Conservation (phyloP, 2,797 vertebrate species). For the Labroides dimidiatus region DNA sequence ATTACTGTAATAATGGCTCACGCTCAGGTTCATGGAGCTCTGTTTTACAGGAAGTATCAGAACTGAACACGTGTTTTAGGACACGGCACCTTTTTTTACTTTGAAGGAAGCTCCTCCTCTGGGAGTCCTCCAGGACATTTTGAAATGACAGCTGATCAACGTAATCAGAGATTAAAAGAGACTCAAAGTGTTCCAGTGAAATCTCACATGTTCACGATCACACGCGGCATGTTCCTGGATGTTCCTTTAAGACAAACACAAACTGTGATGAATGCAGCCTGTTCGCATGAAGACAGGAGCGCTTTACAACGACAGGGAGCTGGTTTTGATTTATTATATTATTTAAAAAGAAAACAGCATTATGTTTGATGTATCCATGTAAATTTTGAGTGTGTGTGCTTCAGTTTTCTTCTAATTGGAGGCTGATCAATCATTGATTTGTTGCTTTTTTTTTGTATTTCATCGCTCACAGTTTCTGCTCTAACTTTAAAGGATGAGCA, state of each 20-base stretch:
- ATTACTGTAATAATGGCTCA: constrained; percentile 55
- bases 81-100: constrained; percentile 21
- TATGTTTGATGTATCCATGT: constrained; percentile 7
- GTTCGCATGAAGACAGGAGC: constrained; percentile 56
- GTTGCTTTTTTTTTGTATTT: constrained; percentile 2
- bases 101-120: constrained; percentile 28
- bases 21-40: constrained; percentile 35
- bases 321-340: constrained; percentile 46
- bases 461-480: constrained; percentile 9
- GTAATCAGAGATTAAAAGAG: constrained; percentile 50
- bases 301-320: constrained; percentile 26
- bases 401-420: constrained; percentile 25
- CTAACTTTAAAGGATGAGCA: neutral
- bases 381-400: neutral
- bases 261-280: constrained; percentile 61
- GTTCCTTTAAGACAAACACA: constrained; percentile 48
- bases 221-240: constrained; percentile 11
- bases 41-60: constrained; percentile 34
- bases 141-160: constrained; percentile 45
- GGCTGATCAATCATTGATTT: constrained; percentile 13
- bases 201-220: constrained; percentile 12
- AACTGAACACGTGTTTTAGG: constrained; percentile 29
- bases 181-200: constrained; percentile 32
- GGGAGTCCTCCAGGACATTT: constrained; percentile 27
- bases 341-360: constrained; percentile 22